Percentiles rank a stretch among this genome's conserved stretches.
phyloP scores from a whole-genome alignment of 2,113 vertebrate species.

The Macroglossus sobrinus region DNA sequence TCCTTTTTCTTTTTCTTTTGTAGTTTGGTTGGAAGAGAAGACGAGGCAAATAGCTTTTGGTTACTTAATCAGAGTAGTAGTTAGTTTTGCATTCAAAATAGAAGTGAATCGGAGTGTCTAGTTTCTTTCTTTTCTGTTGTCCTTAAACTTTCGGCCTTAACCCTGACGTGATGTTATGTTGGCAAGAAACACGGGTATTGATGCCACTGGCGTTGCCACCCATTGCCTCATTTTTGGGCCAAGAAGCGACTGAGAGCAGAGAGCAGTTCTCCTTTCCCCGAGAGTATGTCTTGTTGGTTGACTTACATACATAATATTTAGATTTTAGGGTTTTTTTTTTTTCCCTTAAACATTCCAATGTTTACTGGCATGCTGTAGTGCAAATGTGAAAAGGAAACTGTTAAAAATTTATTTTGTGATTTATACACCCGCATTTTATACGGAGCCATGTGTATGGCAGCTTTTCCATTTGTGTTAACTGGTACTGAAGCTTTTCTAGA shows the following conservation, averaged over 20 bases:
- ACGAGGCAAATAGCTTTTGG: not conserved
- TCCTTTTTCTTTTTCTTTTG: not conserved
- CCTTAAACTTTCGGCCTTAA: not conserved
- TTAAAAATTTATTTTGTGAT: conserved; percentile 52
- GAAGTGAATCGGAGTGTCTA: not conserved
- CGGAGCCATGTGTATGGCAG: not conserved
- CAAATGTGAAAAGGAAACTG: conserved; percentile 69
- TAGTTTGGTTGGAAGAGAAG: not conserved
- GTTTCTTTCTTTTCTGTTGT: not conserved
- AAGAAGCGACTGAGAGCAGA: not conserved
- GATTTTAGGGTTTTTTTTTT: not conserved
- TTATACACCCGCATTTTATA: not conserved
- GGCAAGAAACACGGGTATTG: not conserved
- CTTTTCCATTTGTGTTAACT: not conserved
- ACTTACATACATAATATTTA: not conserved
- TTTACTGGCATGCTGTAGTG: not conserved
- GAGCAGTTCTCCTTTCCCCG: not conserved
- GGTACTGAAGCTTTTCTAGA: conserved; percentile 33
- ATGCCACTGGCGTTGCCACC: not conserved
- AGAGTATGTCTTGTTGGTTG: not conserved
- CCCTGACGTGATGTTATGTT: not conserved
- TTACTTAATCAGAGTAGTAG: not conserved
- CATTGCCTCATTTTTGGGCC: not conserved
- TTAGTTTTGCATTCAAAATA: not conserved
- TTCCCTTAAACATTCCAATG: not conserved